A percentile compares a stretch with the other conserved stretches of the same genome.
Conservation (phyloP, 2,888 invertebrate genomes). For the Carpatolechia fugitivella region DNA sequence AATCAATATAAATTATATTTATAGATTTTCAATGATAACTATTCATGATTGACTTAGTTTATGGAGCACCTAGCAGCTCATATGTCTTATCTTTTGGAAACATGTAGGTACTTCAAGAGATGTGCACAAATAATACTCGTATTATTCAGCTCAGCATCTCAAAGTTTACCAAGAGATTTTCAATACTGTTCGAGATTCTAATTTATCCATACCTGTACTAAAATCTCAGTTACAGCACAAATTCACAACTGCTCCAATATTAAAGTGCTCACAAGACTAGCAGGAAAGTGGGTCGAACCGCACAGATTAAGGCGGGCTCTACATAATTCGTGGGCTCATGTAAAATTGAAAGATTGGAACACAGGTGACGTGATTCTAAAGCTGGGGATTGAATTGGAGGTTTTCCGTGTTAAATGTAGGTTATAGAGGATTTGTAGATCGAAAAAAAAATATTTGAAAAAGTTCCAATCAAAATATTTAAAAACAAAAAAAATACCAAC, state of each 20-base stretch:
- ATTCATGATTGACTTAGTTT: too few relatives aligned
- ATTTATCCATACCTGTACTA: neutral
- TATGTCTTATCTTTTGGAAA: too few relatives aligned
- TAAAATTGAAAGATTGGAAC: slow-evolving; percentile 21
- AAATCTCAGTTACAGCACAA: neutral
- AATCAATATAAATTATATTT: too few relatives aligned
- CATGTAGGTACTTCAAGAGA: too few relatives aligned
- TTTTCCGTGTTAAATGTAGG: neutral
- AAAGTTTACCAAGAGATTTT: too few relatives aligned
- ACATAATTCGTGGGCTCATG: slow-evolving; percentile 24
- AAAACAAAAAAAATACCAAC: too few relatives aligned
- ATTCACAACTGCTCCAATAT: slow-evolving; percentile 13
- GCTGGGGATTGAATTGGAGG: slow-evolving; percentile 13
- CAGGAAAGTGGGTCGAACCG: slow-evolving; percentile 18
- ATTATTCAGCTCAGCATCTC: too few relatives aligned
- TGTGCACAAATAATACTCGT: too few relatives aligned
- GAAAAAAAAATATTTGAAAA: neutral
- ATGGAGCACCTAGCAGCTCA: too few relatives aligned
- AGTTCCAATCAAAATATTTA: neutral
- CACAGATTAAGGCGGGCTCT: slow-evolving; percentile 20
- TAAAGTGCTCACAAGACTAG: slow-evolving; percentile 13
- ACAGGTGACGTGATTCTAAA: slow-evolving; percentile 6
- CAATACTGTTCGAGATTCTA: too few relatives aligned
- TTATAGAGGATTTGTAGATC: neutral
- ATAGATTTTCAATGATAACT: too few relatives aligned